Evolutionary conservation across 1,140 invertebrate species (phyloP), one percentile per base, ranked within the genome.

Genomic region (Zaprionus vittiger): DNA sequence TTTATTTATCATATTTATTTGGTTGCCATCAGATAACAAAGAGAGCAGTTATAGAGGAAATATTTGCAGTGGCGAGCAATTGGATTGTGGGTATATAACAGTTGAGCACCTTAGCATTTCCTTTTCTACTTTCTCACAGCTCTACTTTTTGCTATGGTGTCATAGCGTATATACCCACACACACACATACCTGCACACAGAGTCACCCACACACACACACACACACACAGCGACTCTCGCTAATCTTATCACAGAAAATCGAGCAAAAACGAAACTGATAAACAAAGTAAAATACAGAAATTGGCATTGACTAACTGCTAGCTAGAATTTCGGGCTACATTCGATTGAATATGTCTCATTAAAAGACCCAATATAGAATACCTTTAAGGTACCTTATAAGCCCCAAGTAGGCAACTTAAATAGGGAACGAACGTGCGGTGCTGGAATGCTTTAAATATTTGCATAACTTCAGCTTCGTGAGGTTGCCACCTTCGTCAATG

Each of bases 361-460:
- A n/a, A 14, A 44, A 12, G 15, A 11, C 24, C 41, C 7, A 9
- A 9, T 47, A 17, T 20, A 47, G 41, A 38, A 49, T 15, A 54
- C 52, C 24, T 54, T 54, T 26, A 7, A 22, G 34, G 37, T 37
- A 9, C 59, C 54, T 38, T 56, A 14, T 28, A 38, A 38, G 44
- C 5, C 9, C 38, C 15, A 37, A 71, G 63, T 64, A 44, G 20
- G 47, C 47, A 56, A 5, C n/a, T 5, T 5, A 57, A 74, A 73
- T 11, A 82, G 68, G 65, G 77, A 37, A 56, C 34, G 77, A 24
- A 77, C 74, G 74, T 85, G 82, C 79, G 81, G 11, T 72, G 28
- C 22, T 15, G 41, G 37, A 49, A 54, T 80, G 47, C 57, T 55
- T 6, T 6, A 52, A 70, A 81, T 70, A 81, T 83, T 83, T 77